Evolutionary conservation across 2,797 vertebrate genomes (phyloP).

Genomic region (Xenentodon cancila): DNA sequence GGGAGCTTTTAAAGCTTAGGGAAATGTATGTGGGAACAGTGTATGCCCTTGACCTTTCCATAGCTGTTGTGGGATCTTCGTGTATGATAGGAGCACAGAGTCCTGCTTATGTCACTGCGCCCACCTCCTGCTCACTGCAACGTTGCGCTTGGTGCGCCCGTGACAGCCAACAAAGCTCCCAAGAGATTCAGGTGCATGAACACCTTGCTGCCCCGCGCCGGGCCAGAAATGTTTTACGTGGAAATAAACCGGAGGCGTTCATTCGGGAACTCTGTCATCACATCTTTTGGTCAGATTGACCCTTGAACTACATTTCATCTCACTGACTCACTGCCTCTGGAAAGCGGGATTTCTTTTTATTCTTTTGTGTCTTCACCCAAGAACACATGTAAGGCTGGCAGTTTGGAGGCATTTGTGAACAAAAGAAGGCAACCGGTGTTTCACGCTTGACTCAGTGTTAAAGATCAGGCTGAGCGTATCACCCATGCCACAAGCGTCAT

Average conservation of each 20-base stretch:
- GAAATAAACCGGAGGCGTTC: not conserved
- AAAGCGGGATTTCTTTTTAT: too few relatives aligned
- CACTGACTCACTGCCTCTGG: not conserved
- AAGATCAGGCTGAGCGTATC: too few relatives aligned
- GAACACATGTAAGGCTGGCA: too few relatives aligned
- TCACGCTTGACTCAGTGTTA: too few relatives aligned
- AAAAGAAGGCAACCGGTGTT: too few relatives aligned
- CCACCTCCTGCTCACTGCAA: conserved; percentile 68
- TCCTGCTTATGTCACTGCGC: conserved; percentile 75
- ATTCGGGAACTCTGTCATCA: not conserved
- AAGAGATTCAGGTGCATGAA: conserved; percentile 53
- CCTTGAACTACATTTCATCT: not conserved
- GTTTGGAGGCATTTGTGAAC: too few relatives aligned
- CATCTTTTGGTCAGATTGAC: not conserved
- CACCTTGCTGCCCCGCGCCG: conserved; percentile 31
- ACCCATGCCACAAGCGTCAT: too few relatives aligned
- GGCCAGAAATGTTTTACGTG: conserved; percentile 13
- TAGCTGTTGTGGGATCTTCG: conserved; percentile 50
- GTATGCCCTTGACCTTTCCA: conserved; percentile 66
- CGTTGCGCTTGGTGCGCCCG: conserved; percentile 63
- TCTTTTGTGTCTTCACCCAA: too few relatives aligned
- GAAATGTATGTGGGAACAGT: conserved; percentile 11
- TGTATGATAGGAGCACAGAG: conserved; percentile 51
- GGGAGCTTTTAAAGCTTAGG: conserved; percentile 3
- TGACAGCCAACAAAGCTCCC: conserved; percentile 53